Percentiles rank a stretch among this genome's conserved stretches.
phyloP scores from a whole-genome alignment of 2,797 vertebrate genomes.

The Spinus pinus region DNA sequence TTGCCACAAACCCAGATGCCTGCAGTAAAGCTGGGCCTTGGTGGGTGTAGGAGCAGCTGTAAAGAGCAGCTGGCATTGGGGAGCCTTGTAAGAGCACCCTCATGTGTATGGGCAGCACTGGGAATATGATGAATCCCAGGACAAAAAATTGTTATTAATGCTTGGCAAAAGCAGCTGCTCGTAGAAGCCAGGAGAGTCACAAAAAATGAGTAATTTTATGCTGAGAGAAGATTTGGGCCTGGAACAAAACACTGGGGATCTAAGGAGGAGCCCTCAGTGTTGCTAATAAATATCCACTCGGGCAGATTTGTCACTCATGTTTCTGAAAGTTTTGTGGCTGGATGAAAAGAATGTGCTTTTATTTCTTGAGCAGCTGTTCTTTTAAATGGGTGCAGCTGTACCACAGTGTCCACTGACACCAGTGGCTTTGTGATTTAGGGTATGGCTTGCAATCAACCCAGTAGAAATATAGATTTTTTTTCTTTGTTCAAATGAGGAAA shows the following conservation, averaged over 20 bases:
- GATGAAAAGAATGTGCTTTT: conserved; percentile 53
- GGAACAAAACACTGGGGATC: conserved; percentile 34
- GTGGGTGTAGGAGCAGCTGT: background rate
- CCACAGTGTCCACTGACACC: conserved; percentile 58
- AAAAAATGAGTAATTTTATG: conserved; percentile 14
- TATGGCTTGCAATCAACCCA: conserved; percentile 29
- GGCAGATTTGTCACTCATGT: conserved; percentile 56
- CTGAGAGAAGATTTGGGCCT: conserved; percentile 18
- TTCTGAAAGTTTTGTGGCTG: conserved; percentile 59
- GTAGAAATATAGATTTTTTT: background rate
- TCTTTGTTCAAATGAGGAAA: background rate
- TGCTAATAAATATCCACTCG: conserved; percentile 59
- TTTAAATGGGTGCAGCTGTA: conserved; percentile 69
- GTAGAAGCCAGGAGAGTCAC: background rate
- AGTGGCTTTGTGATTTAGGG: conserved; percentile 54
- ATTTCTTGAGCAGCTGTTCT: conserved; percentile 66
- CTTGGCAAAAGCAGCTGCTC: background rate
- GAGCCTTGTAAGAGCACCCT: fast-evolving
- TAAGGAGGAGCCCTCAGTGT: conserved; percentile 39
- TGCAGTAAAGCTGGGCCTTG: background rate
- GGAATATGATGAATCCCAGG: background rate
- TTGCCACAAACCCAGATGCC: background rate
- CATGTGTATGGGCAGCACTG: fast-evolving
- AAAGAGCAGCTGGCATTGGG: background rate
- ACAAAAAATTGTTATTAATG: background rate